Base-by-base conservation (phyloP, 2,113 vertebrate species). In the Loxodonta africana region DNA sequence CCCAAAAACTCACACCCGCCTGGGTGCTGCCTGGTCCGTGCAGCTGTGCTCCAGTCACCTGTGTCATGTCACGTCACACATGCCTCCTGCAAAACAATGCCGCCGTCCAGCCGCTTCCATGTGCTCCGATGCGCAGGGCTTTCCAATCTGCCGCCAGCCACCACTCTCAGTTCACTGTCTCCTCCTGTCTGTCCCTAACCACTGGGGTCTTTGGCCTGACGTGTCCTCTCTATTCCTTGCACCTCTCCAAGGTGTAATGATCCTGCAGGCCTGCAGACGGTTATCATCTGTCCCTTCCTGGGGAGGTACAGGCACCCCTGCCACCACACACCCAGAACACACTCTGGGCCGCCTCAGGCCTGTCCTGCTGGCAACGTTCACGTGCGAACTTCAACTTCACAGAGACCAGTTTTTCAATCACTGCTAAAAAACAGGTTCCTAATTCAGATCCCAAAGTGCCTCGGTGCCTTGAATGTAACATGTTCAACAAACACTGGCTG, bases 311-410 rank as follows among this genome's bases (percentile, higher is more conserved):
- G 83, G 67, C n/a, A 18, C 53, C 53, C 12, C 11, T 69, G 60
- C 26, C 30, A 15, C 26, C 48, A 28, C 15, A 20, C 4, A 4
- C 41, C 21, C 15, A 48, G 48, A 46, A 25, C 41, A 41, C 23
- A 48, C n/a, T 53, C 15, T 30, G 48, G 8, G n/a, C 46, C 46
- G 9, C 30, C 2, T 2, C 18, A 10, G 26, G 28, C 44, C 26
- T 0, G 8, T 10, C 33, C 30, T 10, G 41, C 26, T 2, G 37
- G 84, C 65, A 48, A 25, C 6, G 33, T 17, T 15, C 48, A 11
- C 0, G 14, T 11, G 85, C 21, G 20, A 20, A 30, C 4, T 17
- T 2, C 20, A 11, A 7, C 37, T 4, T 1, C 9, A 4, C 11
- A 41, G 15, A 33, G 3, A 51, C 0, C 0, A 5, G 69, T n/a